Conservation (phyloP, 53 echinoderm and acorn worm species). For the Crossaster papposus region DNA sequence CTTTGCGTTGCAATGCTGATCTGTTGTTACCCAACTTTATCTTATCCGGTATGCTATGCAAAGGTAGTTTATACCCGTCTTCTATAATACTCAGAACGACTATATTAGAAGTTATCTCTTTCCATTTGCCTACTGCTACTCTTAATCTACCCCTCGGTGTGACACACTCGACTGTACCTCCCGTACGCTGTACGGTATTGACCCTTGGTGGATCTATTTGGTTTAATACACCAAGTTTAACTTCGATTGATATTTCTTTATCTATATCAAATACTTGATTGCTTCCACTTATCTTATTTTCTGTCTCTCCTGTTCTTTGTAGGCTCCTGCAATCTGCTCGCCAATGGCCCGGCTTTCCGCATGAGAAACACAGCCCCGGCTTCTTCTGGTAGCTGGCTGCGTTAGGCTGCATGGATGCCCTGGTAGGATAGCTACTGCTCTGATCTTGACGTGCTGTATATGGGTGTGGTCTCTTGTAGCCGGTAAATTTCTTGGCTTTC, state of each 20-base stretch:
- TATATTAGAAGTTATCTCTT: background rate
- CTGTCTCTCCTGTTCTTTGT: background rate
- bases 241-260: too few relatives aligned
- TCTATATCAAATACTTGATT: too few relatives aligned
- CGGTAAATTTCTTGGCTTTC: background rate
- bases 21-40: slow-evolving; percentile 15
- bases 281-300: slow-evolving; percentile 35
- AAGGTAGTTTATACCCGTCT: slow-evolving; percentile 5
- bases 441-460: background rate
- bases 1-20: slow-evolving; percentile 1
- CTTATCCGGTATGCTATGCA: background rate
- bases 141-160: background rate
- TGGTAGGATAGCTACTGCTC: too few relatives aligned
- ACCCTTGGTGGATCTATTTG: background rate
- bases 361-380: slow-evolving; percentile 26
- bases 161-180: background rate
- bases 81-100: slow-evolving; percentile 14
- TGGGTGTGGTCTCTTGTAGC: background rate
- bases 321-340: slow-evolving; percentile 35
- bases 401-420: background rate
- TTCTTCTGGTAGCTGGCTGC: background rate
- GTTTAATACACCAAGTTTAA: background rate
- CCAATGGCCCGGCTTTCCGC: slow-evolving; percentile 61
- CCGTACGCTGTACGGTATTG: background rate
- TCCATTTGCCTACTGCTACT: slow-evolving; percentile 1